Percentiles rank a stretch among this genome's conserved stretches.
Evolutionary conservation across 2,797 vertebrate genomes (phyloP).

Genomic region (Hybognathus amarus): DNA sequence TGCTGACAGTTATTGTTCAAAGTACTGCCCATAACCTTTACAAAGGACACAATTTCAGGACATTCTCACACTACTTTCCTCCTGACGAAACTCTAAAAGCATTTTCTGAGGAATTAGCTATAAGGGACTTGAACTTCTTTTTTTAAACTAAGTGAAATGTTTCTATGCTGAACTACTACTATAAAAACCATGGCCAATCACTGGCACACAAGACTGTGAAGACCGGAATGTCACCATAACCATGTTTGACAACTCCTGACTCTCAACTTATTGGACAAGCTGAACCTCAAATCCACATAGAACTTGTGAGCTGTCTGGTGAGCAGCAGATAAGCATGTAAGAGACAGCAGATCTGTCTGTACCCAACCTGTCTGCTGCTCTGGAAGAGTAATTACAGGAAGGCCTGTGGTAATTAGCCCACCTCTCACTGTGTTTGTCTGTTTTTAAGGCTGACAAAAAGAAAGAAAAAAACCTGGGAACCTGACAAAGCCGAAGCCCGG

Average conservation of each 20-base stretch:
- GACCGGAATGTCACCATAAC: constrained; percentile 32
- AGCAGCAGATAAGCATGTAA: constrained; percentile 43
- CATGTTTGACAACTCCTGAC: constrained; percentile 51
- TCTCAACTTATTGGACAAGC: constrained; percentile 37
- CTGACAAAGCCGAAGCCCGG: constrained; percentile 59
- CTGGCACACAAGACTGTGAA: constrained; percentile 12
- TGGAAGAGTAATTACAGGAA: constrained; percentile 63
- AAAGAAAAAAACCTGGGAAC: constrained; percentile 55
- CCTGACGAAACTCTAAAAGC: constrained; percentile 9
- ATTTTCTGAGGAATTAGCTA: constrained; percentile 20
- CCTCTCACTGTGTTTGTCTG: constrained; percentile 59
- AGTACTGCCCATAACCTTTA: constrained; percentile 47
- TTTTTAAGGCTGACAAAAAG: constrained; percentile 51
- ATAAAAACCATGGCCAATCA: constrained; percentile 28
- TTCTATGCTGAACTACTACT: constrained; percentile 7
- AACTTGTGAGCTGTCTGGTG: constrained; percentile 48
- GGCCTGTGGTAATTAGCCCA: constrained; percentile 61
- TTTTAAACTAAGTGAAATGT: constrained; percentile 3
- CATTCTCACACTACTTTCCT: constrained; percentile 17
- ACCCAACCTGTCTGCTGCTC: constrained; percentile 49
- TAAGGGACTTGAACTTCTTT: constrained; percentile 10
- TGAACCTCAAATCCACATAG: constrained; percentile 29
- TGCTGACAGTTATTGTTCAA: constrained; percentile 67
- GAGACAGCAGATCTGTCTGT: constrained; percentile 38
- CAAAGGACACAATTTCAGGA: constrained; percentile 50